Evolutionary conservation across 2,113 vertebrate genomes (phyloP).

Genomic region (Numida meleagris): DNA sequence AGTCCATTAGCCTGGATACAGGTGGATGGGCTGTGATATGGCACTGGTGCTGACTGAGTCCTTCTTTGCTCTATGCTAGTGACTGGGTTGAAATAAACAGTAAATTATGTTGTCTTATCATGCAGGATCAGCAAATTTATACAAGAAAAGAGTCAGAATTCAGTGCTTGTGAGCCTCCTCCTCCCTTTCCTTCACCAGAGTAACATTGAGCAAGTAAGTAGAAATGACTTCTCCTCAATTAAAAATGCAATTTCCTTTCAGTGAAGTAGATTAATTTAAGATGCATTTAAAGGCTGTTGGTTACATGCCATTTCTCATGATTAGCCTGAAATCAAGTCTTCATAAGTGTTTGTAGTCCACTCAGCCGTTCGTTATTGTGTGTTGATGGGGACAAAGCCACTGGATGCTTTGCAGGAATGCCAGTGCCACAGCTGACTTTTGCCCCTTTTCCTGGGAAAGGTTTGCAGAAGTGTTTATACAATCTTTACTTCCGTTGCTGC

Average conservation of each 20-base stretch:
- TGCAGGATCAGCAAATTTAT: constrained; percentile 93
- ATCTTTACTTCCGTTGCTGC: neutral
- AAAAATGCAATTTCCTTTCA: neutral
- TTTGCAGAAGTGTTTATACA: neutral
- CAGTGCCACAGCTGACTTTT: neutral
- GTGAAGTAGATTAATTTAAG: neutral
- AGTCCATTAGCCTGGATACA: accelerated
- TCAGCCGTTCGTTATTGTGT: accelerated
- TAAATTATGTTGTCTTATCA: neutral
- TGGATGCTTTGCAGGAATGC: neutral
- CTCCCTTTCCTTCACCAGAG: constrained; percentile 89
- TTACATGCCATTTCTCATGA: neutral
- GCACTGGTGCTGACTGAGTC: neutral
- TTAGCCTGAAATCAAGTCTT: neutral
- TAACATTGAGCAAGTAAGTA: constrained; percentile 82
- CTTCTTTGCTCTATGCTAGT: neutral
- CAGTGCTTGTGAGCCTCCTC: constrained; percentile 87
- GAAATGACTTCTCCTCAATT: neutral
- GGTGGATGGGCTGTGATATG: neutral
- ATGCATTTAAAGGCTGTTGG: neutral
- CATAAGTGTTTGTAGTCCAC: neutral
- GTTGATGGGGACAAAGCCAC: neutral
- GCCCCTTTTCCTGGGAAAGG: neutral
- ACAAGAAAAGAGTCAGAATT: constrained; percentile 90
- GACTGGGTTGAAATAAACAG: neutral